These are phyloP conservation scores for Hypsibius dujardini DNA, from an alignment of 1,140 invertebrate genomes.

Conservation along the genomic window DNA sequence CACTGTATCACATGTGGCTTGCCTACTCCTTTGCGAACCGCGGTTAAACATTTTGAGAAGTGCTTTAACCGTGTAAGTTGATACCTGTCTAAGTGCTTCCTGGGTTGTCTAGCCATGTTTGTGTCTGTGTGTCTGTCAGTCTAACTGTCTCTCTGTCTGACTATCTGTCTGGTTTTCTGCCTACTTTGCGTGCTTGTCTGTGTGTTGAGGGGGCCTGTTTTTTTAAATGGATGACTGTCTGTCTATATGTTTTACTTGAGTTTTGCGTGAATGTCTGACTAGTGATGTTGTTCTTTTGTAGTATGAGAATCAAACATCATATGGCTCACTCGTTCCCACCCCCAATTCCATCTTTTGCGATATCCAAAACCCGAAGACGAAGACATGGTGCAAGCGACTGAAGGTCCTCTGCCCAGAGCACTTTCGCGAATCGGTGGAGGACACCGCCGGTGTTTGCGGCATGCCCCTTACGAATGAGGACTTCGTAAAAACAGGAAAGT, in stretches of 20 bases:
- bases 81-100: not conserved
- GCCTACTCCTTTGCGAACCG: constrained; percentile 62
- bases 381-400: constrained; percentile 71
- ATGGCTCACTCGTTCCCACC: constrained; percentile 81
- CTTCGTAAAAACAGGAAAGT: constrained; percentile 49
- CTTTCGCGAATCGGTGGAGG: too few relatives aligned
- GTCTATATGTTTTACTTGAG: too few relatives aligned
- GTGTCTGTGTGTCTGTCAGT: too few relatives aligned
- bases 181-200: too few relatives aligned
- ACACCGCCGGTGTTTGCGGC: constrained; percentile 39
- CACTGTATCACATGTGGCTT: constrained; percentile 93
- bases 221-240: too few relatives aligned
- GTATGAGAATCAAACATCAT: constrained; percentile 90
- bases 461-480: constrained; percentile 31
- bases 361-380: constrained; percentile 68
- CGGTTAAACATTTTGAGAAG: constrained; percentile 82
- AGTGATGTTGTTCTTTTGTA: constrained; percentile 30
- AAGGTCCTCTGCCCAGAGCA: too few relatives aligned
- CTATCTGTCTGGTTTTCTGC: too few relatives aligned
- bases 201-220: too few relatives aligned
- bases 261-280: too few relatives aligned
- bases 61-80: constrained; percentile 44
- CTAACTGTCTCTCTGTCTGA: too few relatives aligned
- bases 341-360: constrained; percentile 92
- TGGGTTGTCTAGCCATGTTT: too few relatives aligned